Conservation (phyloP, 1,140 invertebrate genomes). For the Drosophila arawakana region DNA sequence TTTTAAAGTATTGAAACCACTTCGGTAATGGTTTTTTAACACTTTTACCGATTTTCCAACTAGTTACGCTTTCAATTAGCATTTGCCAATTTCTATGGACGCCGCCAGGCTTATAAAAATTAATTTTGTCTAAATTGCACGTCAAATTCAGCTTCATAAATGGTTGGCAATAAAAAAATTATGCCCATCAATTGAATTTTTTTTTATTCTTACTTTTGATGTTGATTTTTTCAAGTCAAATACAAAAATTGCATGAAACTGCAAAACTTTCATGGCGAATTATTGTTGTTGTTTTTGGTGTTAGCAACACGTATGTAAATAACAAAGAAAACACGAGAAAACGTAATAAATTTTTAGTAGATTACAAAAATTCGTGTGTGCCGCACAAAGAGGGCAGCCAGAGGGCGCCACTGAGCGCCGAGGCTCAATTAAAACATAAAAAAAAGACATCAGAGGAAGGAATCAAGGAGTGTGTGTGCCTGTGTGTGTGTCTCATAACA, state of each 20-base stretch:
- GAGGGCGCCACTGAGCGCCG: slow-evolving; percentile 20
- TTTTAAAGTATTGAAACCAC: too few relatives aligned
- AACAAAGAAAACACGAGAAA: slow-evolving; percentile 46
- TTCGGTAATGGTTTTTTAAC: not conserved
- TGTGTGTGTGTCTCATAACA: slow-evolving; percentile 46
- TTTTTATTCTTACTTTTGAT: slow-evolving; percentile 19
- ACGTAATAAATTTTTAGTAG: slow-evolving; percentile 73
- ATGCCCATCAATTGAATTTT: not conserved
- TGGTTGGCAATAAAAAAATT: slow-evolving; percentile 31
- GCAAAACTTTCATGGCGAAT: slow-evolving; percentile 44
- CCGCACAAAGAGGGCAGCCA: slow-evolving; percentile 42
- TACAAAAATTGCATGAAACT: slow-evolving; percentile 49
- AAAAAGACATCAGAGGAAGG: not conserved
- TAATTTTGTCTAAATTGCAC: slow-evolving; percentile 50
- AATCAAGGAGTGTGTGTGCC: not conserved
- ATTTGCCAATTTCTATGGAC: slow-evolving; percentile 27
- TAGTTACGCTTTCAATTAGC: slow-evolving; percentile 46
- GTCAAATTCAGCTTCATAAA: slow-evolving; percentile 26
- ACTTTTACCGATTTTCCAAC: not conserved
- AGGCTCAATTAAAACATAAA: slow-evolving; percentile 70
- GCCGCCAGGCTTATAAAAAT: slow-evolving; percentile 42
- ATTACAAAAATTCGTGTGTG: slow-evolving; percentile 58
- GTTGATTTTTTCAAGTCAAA: slow-evolving; percentile 18
- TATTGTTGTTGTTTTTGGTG: slow-evolving; percentile 24
- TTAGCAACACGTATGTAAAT: slow-evolving; percentile 37